Evolutionary conservation across 92 coral and sea anemone species (phyloP), one percentile per base, ranked within the genome.

Genomic region (Anthopleura xanthogrammica): DNA sequence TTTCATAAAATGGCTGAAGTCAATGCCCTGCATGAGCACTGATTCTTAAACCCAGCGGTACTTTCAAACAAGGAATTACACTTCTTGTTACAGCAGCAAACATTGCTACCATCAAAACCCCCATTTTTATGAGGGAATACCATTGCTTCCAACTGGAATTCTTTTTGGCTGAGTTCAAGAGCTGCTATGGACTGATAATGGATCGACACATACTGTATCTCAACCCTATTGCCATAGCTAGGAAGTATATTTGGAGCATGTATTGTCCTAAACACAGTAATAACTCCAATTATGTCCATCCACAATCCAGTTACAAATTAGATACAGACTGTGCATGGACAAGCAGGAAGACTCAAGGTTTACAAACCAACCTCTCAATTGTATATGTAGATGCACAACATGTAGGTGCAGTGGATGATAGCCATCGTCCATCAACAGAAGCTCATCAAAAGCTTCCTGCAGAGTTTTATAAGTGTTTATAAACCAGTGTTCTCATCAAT

Each of bases 361-460:
- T 77, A 81, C 82, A 77, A 76, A 86, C 89, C 89, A 86, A 86
- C 89, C 89, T 86, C 89, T 80, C 48, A 19, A 52, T 41, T 7
- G 22, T 9, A 14, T 24, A 62, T 79, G 65, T 41, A 58, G 73
- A 52, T 22, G 81, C 17, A 78, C 42, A 54, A 12, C 68, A 16
- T 56, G 41, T 10, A 52, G 68, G 43, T n/a, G 41, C 66, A 78
- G 82, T 36, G 36, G 82, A 58, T 40, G 62, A n/a, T n/a, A 76
- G 56, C 79, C 88, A 85, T 56, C 72, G 74, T 85, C 62, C 80
- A 83, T 71, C 80, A 79, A 77, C 60, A 85, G 88, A 85, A 85
- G 85, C 88, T 81, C 85, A 80, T 52, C 76, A 60, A 43, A 78
- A 86, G 89, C 82, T 66, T 86, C 89, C 89, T 86, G 86, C 89